phyloP scores from a whole-genome alignment of 2,888 invertebrate species.

The Platycheirus albimanus region DNA sequence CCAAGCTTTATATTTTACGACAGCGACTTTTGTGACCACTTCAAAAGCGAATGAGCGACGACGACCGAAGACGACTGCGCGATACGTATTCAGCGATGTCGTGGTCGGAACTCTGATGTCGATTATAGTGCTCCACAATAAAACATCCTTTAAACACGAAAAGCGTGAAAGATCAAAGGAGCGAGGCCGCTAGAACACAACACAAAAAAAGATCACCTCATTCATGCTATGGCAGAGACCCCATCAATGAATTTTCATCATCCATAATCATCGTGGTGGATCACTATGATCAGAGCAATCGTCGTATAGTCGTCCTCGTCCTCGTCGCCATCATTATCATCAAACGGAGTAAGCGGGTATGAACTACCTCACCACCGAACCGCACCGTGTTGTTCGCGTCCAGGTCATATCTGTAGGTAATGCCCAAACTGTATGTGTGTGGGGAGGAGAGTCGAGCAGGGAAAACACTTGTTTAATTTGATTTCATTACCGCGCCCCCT shows the following conservation, averaged over 20 bases:
- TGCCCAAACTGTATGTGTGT: conserved; percentile 23
- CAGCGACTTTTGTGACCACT: conserved; percentile 70
- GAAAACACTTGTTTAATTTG: conserved; percentile 82
- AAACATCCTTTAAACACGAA: conserved; percentile 73
- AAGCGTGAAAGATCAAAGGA: conserved; percentile 72
- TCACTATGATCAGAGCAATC: conserved; percentile 68
- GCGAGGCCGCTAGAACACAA: conserved; percentile 26
- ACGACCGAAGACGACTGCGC: conserved; percentile 19
- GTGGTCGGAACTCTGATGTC: conserved; percentile 23
- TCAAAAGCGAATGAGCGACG: conserved; percentile 57
- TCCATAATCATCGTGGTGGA: conserved; percentile 71
- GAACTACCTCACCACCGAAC: neutral
- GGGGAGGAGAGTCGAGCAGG: conserved; percentile 23
- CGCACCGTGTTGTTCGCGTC: conserved; percentile 15
- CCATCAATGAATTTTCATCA: conserved; percentile 74
- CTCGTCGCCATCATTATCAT: conserved; percentile 32
- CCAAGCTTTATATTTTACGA: conserved; percentile 62
- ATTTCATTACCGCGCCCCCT: conserved; percentile 82
- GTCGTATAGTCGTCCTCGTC: conserved; percentile 32
- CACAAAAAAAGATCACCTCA: conserved; percentile 63
- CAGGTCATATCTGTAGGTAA: conserved; percentile 36
- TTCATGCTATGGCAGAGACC: conserved; percentile 59
- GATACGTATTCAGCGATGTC: conserved; percentile 1
- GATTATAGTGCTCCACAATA: conserved; percentile 68
- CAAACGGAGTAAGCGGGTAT: conserved; percentile 21